phyloP scores from a whole-genome alignment of 2,888 invertebrate species.

The Drosophila lacicola region DNA sequence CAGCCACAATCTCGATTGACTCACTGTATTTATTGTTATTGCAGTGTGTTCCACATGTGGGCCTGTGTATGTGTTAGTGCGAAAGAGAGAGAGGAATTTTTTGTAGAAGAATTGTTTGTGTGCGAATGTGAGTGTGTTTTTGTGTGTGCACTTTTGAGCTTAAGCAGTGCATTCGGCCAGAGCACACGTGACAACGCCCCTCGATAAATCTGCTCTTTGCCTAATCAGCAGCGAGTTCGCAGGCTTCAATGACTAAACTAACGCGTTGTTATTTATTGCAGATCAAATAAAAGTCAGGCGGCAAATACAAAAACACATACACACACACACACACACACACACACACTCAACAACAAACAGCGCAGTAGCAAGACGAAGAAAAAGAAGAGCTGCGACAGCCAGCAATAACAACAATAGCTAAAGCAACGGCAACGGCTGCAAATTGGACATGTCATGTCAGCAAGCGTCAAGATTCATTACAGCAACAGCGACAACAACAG shows the following conservation, averaged over 20 bases:
- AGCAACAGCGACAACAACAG: constrained; percentile 55
- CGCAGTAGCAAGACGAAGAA: constrained; percentile 13
- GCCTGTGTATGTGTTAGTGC: constrained; percentile 21
- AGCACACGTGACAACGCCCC: constrained; percentile 71
- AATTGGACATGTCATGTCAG: constrained; percentile 85
- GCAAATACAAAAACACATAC: constrained; percentile 21
- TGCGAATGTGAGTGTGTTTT: not conserved
- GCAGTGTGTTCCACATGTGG: constrained; percentile 59
- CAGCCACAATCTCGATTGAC: constrained; percentile 24
- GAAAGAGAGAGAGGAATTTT: constrained; percentile 1
- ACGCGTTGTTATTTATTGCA: constrained; percentile 47
- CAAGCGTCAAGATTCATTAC: constrained; percentile 83
- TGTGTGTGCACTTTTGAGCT: constrained; percentile 18
- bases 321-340: constrained; percentile 10
- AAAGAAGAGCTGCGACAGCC: constrained; percentile 24
- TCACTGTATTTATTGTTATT: constrained; percentile 57
- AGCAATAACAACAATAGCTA: constrained; percentile 25
- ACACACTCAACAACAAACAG: constrained; percentile 18
- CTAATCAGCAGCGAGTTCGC: constrained; percentile 36
- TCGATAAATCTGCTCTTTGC: constrained; percentile 27
- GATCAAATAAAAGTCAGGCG: constrained; percentile 62
- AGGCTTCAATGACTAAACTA: constrained; percentile 25
- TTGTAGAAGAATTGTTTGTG: not conserved
- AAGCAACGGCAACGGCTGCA: constrained; percentile 62
- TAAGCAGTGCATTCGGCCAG: constrained; percentile 43